Base-by-base conservation (phyloP, 2,888 invertebrate genomes). In the Pheosia tremula region DNA sequence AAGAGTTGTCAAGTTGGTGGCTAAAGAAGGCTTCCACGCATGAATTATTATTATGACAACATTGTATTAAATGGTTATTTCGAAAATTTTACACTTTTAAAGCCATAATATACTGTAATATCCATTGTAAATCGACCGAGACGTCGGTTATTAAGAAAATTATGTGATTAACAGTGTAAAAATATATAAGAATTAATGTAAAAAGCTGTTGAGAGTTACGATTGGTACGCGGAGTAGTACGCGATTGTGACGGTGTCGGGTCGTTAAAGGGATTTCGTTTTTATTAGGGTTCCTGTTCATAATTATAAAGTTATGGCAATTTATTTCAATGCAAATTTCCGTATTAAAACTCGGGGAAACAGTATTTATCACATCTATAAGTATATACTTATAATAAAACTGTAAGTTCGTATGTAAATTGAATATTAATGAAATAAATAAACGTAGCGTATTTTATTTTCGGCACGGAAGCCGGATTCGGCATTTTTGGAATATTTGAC, bases 81-180 rank as follows among this genome's bases (percentile, higher is more conserved):
- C 68, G 70, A 72, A 70, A 65, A 66, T 64, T 75, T 74, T 72
- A 72, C 72, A 72, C 68, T 64, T 64, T 70, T 65, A 74, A 75
- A 64, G 68, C 64, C 67, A 62, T 76, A 72, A 75, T 72, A 75
- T 74, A 75, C 67, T 66, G 66, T 77, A 70, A 75, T 77, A 68
- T 64, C 52, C 50, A 61, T 63, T 74, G 64, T 75, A 77, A 75
- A 75, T 75, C 61, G 56, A 66, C 67, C 62, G 57, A 63, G 65
- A 61, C 58, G 75, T 68, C 72, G 54, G 68, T 68, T 72, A 76
- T 70, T 73, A 73, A 67, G 63, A 63, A 69, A 75, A 73, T 77
- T 69, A 75, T 77, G 71, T 68, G 73, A 73, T 76, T 73, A 76
- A 69, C 69, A 67, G 63, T 67, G 65, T 55, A 55, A 61, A 62